These are phyloP conservation scores for Ernsta delagoae DNA, from an alignment of 2,888 invertebrate genomes.

Conservation along the genomic window DNA sequence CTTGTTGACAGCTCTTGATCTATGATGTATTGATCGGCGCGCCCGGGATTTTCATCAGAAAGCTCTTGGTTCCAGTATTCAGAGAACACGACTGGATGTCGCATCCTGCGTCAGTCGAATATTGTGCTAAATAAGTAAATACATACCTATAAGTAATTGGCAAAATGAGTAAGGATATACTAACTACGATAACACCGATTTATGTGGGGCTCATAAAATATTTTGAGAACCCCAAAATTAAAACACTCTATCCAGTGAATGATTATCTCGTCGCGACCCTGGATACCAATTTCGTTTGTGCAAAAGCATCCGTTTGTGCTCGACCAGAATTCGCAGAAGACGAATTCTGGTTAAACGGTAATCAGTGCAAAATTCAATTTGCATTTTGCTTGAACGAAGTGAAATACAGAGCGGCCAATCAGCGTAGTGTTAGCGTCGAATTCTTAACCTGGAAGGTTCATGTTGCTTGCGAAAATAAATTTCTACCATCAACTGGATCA, in stretches of 20 bases:
- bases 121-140: background rate
- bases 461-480: conserved; percentile 25
- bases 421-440: conserved; percentile 24
- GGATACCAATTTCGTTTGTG: conserved; percentile 13
- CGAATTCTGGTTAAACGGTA: conserved; percentile 28
- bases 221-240: background rate
- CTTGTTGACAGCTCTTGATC: conserved; percentile 4
- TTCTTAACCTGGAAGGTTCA: conserved; percentile 25
- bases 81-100: conserved; percentile 8
- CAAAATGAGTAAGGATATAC: conserved; percentile 2
- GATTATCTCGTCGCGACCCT: conserved; percentile 15
- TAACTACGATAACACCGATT: conserved; percentile 16
- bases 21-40: conserved; percentile 25
- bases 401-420: conserved; percentile 27
- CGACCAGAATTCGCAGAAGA: conserved; percentile 16
- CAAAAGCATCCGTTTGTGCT: conserved; percentile 24
- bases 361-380: conserved; percentile 1
- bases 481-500: conserved; percentile 9
- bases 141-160: no score
- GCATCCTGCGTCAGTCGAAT: background rate
- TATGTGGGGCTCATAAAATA: conserved; percentile 9
- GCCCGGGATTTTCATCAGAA: conserved; percentile 17
- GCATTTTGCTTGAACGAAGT: conserved; percentile 20
- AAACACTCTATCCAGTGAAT: background rate
- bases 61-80: conserved; percentile 18